These are phyloP conservation scores for Lepas anatifera DNA, from an alignment of 2,888 invertebrate genomes.

Conservation along the genomic window DNA sequence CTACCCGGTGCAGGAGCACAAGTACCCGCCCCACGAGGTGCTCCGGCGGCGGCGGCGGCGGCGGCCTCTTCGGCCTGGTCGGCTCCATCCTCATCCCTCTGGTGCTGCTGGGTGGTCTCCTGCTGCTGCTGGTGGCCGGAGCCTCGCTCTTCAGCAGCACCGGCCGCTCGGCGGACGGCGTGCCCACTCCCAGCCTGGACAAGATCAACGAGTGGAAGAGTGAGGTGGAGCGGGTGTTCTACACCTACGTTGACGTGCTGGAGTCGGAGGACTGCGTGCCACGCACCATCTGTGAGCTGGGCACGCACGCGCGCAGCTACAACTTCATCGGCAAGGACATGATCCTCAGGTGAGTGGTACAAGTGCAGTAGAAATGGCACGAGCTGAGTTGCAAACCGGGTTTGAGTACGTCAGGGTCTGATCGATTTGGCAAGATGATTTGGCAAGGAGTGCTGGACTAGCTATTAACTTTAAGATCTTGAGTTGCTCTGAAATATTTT, in stretches of 20 bases:
- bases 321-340: slow-evolving; percentile 22
- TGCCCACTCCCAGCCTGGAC: not conserved
- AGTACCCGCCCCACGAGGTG: not conserved
- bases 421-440: too few species aligned
- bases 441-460: too few species aligned
- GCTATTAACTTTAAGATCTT: too few species aligned
- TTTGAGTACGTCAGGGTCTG: not conserved
- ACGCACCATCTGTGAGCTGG: slow-evolving; percentile 22
- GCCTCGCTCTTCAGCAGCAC: slow-evolving; percentile 1
- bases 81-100: slow-evolving; percentile 21
- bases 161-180: not conserved
- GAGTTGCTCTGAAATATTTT: too few species aligned
- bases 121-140: slow-evolving; percentile 20
- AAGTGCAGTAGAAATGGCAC: too few species aligned
- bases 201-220: not conserved
- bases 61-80: not conserved
- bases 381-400: too few species aligned
- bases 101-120: slow-evolving; percentile 20
- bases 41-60: not conserved
- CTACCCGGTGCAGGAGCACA: slow-evolving; percentile 26
- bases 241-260: slow-evolving; percentile 23
- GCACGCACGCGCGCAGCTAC: slow-evolving; percentile 19
- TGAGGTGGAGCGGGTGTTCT: slow-evolving; percentile 23
- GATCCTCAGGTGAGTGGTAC: slow-evolving; percentile 19
- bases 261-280: slow-evolving; percentile 22